Evolutionary conservation across 2,797 vertebrate species (phyloP).

Genomic region (Sandelia bainsii): DNA sequence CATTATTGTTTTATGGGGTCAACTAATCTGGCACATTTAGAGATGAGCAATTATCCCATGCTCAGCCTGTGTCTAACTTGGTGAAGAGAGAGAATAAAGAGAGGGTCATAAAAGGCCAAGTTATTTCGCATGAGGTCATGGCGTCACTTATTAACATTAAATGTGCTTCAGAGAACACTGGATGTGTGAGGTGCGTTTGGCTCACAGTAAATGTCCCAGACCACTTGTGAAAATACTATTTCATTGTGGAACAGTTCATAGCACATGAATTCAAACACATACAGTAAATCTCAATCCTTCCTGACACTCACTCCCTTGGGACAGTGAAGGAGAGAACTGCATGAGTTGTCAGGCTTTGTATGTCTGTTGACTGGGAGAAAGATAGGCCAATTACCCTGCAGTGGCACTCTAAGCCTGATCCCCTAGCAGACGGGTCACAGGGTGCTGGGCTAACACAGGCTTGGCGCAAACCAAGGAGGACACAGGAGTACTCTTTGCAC

Average conservation of each 20-base stretch:
- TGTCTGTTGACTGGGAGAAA: constrained; percentile 54
- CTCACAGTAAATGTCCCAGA: constrained; percentile 11
- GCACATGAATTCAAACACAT: constrained; percentile 4
- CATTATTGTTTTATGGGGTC: constrained; percentile 76
- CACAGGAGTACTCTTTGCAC: constrained; percentile 61
- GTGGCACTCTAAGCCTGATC: constrained; percentile 67
- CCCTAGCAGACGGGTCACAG: constrained; percentile 58
- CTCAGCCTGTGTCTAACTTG: constrained; percentile 52
- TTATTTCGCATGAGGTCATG: constrained; percentile 61
- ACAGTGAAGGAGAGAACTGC: constrained; percentile 15
- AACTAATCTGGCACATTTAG: constrained; percentile 75
- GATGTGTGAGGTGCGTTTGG: constrained; percentile 33
- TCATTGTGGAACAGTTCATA: background rate
- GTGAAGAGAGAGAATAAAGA: constrained; percentile 48
- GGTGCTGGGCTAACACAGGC: constrained; percentile 52
- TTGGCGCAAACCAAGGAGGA: constrained; percentile 41
- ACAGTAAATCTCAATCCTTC: background rate
- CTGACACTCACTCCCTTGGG: constrained; percentile 4
- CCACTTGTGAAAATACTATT: constrained; percentile 18
- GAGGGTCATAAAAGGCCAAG: constrained; percentile 49
- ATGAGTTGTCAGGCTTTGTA: constrained; percentile 35
- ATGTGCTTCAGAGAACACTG: constrained; percentile 41
- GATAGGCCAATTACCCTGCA: constrained; percentile 79
- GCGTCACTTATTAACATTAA: constrained; percentile 68
- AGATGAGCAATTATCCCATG: constrained; percentile 74